These are phyloP conservation scores for Pinctada fucata DNA, from an alignment of 2,888 invertebrate genomes.

Conservation along the genomic window DNA sequence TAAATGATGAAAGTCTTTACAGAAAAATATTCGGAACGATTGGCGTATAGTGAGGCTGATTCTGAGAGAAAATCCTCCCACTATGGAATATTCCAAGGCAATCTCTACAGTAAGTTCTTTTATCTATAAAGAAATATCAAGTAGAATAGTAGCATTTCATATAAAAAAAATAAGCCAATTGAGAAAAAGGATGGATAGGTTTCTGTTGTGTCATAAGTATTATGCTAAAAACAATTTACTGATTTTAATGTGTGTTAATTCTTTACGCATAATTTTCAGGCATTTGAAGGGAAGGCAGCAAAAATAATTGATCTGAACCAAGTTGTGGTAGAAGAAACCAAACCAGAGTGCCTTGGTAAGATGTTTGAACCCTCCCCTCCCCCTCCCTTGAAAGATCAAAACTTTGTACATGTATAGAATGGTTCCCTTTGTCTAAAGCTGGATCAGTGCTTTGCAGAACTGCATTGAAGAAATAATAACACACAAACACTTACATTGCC, in stretches of 20 bases:
- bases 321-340: constrained; percentile 25
- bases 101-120: constrained; percentile 34
- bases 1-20: not conserved
- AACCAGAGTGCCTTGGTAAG: constrained; percentile 24
- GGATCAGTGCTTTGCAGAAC: too few species aligned
- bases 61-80: constrained; percentile 63
- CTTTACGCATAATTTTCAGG: too few species aligned
- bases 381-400: not conserved
- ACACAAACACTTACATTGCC: too few species aligned
- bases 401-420: not conserved
- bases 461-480: too few species aligned
- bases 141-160: too few species aligned
- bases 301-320: constrained; percentile 28
- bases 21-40: constrained; percentile 52
- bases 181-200: too few species aligned
- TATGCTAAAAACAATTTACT: too few species aligned
- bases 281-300: not conserved
- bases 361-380: not conserved
- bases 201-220: too few species aligned
- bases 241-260: too few species aligned
- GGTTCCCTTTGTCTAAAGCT: too few species aligned
- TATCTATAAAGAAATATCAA: too few species aligned
- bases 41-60: constrained; percentile 65
- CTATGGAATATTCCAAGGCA: constrained; percentile 62
- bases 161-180: not conserved